Evolutionary conservation across 1,140 invertebrate genomes (phyloP).

Genomic region (Lepidurus apus): DNA sequence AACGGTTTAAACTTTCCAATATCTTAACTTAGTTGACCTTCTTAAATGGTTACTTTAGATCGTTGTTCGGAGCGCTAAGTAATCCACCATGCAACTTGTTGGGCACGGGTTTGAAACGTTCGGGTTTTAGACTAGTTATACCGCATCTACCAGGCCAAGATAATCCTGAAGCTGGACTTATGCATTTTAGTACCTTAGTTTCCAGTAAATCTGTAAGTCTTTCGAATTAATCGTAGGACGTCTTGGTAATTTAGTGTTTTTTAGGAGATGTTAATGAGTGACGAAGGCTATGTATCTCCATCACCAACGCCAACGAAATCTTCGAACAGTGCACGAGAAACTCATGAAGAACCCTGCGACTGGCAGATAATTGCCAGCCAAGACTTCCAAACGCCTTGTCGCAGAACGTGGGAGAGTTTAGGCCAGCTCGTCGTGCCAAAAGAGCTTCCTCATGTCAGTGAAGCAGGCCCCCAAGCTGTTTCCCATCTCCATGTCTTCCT

Average conservation of each 20-base stretch:
- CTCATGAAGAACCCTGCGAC: background rate
- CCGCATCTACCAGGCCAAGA: background rate
- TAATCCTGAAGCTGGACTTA: background rate
- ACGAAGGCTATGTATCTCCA: background rate
- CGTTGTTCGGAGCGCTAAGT: background rate
- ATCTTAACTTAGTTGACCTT: background rate
- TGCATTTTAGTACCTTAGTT: background rate
- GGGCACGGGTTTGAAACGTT: background rate
- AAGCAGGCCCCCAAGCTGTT: background rate
- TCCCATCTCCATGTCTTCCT: background rate
- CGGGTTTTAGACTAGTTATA: background rate
- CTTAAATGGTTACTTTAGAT: background rate
- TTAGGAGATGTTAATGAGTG: background rate
- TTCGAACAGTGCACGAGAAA: background rate
- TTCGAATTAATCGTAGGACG: background rate
- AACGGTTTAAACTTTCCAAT: background rate
- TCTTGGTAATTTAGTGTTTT: background rate
- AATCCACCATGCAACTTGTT: background rate
- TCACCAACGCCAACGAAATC: conserved; percentile 3
- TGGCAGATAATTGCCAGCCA: background rate
- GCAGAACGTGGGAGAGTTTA: background rate
- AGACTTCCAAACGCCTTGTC: background rate
- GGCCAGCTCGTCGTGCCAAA: background rate
- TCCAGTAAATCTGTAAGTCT: background rate
- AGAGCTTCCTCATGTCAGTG: background rate